phyloP scores from a whole-genome alignment of 2,888 invertebrate genomes.

The Linnaemya tessellans region DNA sequence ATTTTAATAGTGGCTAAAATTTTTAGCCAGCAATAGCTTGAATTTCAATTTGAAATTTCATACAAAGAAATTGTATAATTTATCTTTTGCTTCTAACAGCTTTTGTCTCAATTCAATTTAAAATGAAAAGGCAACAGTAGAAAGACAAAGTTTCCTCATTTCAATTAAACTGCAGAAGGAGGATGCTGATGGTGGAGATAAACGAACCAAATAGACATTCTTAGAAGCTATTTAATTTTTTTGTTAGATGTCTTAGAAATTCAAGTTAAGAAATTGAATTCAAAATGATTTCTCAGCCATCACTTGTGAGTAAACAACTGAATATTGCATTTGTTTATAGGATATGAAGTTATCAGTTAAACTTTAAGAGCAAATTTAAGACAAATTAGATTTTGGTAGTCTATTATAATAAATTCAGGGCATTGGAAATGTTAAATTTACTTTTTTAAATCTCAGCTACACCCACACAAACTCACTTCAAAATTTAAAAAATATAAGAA shows the following conservation, averaged over 20 bases:
- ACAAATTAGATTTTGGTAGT: not conserved
- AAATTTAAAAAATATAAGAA: no score
- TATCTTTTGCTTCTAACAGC: conserved; percentile 13
- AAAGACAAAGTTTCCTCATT: conserved; percentile 29
- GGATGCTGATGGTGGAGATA: not conserved
- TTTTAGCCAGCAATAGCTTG: conserved; percentile 32
- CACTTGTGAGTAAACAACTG: not conserved
- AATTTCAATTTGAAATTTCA: conserved; percentile 52
- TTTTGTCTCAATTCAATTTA: conserved; percentile 58
- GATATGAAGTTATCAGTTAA: not conserved
- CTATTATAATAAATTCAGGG: no score
- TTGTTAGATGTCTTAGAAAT: conserved; percentile 4
- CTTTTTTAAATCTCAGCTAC: no score
- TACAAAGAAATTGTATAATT: conserved; percentile 51
- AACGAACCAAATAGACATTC: not conserved
- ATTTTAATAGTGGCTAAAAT: conserved; percentile 51
- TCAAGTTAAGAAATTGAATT: not conserved
- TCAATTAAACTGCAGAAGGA: conserved; percentile 28
- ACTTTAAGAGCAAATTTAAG: not conserved
- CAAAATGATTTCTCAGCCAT: not conserved
- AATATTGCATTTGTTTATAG: not conserved
- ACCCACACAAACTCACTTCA: no score
- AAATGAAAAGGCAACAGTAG: not conserved
- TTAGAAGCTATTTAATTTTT: not conserved
- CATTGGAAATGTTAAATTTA: no score